Conservation (phyloP, 2,888 invertebrate genomes). For the Lissonota sp. region DNA sequence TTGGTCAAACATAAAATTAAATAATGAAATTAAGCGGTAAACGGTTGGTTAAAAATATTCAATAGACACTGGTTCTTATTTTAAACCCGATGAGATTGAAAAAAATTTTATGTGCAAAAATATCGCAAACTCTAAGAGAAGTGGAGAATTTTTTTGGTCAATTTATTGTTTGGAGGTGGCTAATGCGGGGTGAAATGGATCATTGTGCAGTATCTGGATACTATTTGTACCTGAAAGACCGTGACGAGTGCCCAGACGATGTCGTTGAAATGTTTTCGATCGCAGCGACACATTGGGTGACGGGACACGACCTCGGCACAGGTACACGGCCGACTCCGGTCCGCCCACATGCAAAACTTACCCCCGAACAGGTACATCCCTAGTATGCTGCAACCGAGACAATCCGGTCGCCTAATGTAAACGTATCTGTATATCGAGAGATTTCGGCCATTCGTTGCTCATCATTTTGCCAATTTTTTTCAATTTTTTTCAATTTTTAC, state of each 20-base stretch:
- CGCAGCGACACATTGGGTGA: conserved; percentile 96
- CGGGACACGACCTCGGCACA: conserved; percentile 96
- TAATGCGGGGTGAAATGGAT: conserved; percentile 17
- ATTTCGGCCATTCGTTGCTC: conserved; percentile 30
- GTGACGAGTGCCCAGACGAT: conserved; percentile 99
- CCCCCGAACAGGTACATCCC: conserved; percentile 99
- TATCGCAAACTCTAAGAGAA: not conserved
- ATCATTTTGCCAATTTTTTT: not conserved
- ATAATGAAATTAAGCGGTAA: too few species aligned
- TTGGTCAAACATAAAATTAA: too few species aligned
- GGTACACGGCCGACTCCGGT: conserved; percentile 94
- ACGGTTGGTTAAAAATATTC: too few species aligned
- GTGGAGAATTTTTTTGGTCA: not conserved
- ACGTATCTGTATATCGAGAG: conserved; percentile 63
- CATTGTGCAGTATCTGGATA: too few species aligned
- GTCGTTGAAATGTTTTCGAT: conserved; percentile 99
- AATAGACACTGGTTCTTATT: too few species aligned
- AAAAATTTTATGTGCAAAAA: too few species aligned
- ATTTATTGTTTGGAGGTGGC: not conserved
- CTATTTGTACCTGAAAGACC: conserved; percentile 93
- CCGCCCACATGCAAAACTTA: conserved; percentile 99
- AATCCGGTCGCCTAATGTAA: conserved; percentile 82
- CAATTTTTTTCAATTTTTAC: conserved; percentile 1
- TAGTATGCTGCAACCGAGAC: conserved; percentile 93
- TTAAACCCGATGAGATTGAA: too few species aligned